Percentiles rank a stretch among this genome's conserved stretches.
Conservation (phyloP, 2,888 invertebrate genomes). For the Lamellibrachia satsuma region DNA sequence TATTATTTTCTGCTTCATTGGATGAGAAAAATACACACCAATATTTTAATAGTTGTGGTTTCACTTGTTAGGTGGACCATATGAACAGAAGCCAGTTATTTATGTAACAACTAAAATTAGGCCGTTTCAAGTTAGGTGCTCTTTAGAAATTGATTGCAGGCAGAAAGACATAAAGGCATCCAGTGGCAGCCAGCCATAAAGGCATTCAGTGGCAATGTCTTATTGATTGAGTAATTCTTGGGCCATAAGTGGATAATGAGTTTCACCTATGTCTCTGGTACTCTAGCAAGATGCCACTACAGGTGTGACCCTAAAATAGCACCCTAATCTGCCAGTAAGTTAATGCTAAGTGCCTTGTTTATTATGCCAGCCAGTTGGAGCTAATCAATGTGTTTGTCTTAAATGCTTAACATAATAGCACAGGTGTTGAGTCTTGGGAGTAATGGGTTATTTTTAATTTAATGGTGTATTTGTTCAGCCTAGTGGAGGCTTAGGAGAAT, state of each 20-base stretch:
- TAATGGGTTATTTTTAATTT: neutral
- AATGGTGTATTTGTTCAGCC: neutral
- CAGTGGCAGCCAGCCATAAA: neutral
- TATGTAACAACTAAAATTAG: neutral
- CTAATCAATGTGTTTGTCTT: neutral
- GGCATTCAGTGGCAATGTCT: neutral
- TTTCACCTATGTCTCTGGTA: neutral
- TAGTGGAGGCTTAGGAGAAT: neutral
- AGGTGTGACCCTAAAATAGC: constrained; percentile 7
- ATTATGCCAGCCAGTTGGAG: neutral
- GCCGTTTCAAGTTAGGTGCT: neutral
- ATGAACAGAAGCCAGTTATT: neutral
- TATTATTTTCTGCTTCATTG: neutral
- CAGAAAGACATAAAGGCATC: neutral
- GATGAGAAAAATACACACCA: neutral
- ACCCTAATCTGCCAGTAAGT: neutral
- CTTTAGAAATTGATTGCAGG: neutral
- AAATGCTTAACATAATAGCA: neutral
- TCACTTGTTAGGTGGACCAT: neutral
- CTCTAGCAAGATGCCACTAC: neutral
- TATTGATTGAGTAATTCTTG: neutral
- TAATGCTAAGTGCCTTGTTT: neutral
- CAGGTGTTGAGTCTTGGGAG: neutral
- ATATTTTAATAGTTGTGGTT: neutral
- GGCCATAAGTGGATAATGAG: constrained; percentile 7